Conservation (phyloP, 2,113 vertebrate species). For the Pelmatolapia mariae region DNA sequence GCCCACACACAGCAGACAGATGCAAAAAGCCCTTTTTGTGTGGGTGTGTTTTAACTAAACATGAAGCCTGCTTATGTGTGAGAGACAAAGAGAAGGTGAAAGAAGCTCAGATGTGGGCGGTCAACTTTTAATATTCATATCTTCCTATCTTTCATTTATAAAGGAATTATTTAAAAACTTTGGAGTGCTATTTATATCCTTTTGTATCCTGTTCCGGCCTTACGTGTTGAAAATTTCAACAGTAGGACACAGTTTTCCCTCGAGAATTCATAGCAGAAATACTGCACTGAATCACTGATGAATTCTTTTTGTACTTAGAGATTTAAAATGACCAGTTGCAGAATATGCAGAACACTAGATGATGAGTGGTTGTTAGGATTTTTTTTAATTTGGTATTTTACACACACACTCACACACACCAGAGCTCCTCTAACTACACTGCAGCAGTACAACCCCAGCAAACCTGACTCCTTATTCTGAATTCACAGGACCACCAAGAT, state of each 20-base stretch:
- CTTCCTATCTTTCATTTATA: neutral
- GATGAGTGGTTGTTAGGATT: neutral
- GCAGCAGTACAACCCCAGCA: neutral
- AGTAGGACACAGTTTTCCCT: neutral
- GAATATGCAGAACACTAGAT: neutral
- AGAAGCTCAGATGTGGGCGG: slow-evolving; percentile 35
- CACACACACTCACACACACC: neutral
- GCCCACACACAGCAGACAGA: slow-evolving; percentile 30
- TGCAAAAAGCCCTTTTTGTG: neutral
- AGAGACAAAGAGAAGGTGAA: slow-evolving; percentile 27
- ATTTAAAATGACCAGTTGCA: neutral
- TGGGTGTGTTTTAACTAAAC: slow-evolving; percentile 26
- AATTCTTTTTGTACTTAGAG: neutral
- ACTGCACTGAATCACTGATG: neutral
- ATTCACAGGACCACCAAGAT: neutral
- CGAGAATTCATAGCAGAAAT: neutral
- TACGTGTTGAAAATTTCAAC: neutral
- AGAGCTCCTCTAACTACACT: neutral
- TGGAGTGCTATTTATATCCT: neutral
- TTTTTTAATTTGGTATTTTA: neutral
- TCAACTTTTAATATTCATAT: neutral
- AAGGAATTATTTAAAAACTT: neutral
- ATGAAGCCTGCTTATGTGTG: neutral
- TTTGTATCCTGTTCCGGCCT: neutral
- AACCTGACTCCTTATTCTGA: neutral